Percentiles rank a stretch among this genome's conserved stretches.
phyloP scores from a whole-genome alignment of 2,888 invertebrate genomes.

The Yponomeuta cagnagella region DNA sequence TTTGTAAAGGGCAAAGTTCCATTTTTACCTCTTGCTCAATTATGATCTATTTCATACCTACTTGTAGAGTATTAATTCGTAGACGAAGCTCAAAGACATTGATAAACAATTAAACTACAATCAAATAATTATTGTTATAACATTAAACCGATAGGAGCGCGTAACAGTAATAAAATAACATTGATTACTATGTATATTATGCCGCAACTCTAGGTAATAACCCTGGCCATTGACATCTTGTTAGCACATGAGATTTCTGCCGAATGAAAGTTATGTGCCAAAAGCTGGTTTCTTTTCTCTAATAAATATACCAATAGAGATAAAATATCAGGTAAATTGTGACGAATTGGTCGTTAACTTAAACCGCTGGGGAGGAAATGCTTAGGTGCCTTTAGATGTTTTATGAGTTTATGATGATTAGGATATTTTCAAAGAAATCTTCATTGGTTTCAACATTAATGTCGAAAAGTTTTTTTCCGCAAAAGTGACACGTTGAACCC shows the following conservation, averaged over 20 bases:
- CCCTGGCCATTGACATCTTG: background rate
- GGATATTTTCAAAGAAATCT: background rate
- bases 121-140: background rate
- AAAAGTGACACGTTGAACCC: no score
- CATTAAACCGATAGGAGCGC: background rate
- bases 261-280: constrained; percentile 2
- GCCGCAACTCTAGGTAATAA: constrained; percentile 1
- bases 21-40: no score
- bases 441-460: no score
- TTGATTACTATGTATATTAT: background rate
- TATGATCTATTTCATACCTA: no score
- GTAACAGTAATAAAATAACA: constrained; percentile 1
- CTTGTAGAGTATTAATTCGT: no score
- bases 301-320: background rate
- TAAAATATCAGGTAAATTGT: background rate
- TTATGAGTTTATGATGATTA: background rate
- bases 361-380: background rate
- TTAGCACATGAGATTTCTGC: constrained; percentile 7
- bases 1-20: no score
- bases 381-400: background rate
- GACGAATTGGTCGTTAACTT: background rate
- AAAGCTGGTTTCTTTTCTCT: constrained; percentile 8
- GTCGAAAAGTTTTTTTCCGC: no score
- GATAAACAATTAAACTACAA: background rate
- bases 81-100: no score